Evolutionary conservation across 2,797 vertebrate genomes (phyloP).

Genomic region (Luscinia megarhynchos): DNA sequence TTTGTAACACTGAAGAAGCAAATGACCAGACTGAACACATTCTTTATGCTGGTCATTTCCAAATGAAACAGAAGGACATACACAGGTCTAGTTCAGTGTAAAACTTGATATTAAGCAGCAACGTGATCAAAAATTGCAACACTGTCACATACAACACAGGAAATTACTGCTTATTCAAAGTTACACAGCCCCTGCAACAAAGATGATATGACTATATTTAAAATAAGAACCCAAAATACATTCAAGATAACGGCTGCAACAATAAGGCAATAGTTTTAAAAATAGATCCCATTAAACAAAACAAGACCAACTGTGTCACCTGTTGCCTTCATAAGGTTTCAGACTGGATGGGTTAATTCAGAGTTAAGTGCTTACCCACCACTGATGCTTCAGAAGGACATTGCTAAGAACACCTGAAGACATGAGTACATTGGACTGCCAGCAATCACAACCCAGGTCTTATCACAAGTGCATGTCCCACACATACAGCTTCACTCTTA

Average conservation of each 20-base stretch:
- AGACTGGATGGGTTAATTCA: not conserved
- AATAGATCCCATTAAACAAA: constrained; percentile 33
- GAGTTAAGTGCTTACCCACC: constrained; percentile 38
- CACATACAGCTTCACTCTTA: not conserved
- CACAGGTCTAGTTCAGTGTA: constrained; percentile 39
- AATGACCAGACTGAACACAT: not conserved
- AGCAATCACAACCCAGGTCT: constrained; percentile 47
- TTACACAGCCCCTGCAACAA: constrained; percentile 38
- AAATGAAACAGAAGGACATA: constrained; percentile 9
- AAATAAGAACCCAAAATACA: constrained; percentile 48
- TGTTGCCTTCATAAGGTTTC: not conserved
- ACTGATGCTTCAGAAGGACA: not conserved
- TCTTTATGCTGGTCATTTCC: constrained; percentile 24
- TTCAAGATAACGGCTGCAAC: constrained; percentile 49
- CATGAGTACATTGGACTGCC: constrained; percentile 33
- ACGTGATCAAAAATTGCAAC: constrained; percentile 22
- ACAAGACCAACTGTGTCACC: constrained; percentile 27
- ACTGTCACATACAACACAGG: not conserved
- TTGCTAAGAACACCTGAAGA: constrained; percentile 34
- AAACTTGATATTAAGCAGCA: constrained; percentile 55
- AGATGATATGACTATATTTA: constrained; percentile 27
- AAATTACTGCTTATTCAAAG: constrained; percentile 16
- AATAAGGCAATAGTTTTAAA: constrained; percentile 63
- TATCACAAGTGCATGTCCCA: not conserved
- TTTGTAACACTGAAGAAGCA: constrained; percentile 30